Evolutionary conservation across 1,140 invertebrate genomes (phyloP), one percentile per base, ranked within the genome.

Genomic region (Halyomorpha halys): DNA sequence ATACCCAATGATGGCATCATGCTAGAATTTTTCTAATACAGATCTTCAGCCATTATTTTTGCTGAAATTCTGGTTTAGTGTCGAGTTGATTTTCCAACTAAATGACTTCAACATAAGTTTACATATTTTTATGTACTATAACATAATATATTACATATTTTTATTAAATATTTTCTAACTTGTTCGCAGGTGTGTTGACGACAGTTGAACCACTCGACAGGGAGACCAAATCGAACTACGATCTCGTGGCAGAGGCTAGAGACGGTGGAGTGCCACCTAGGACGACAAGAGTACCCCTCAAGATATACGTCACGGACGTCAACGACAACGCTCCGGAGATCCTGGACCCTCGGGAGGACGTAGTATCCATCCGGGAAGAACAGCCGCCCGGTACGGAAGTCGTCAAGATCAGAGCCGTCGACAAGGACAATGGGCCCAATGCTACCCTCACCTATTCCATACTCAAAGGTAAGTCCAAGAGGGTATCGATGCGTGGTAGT

Each of bases 281-380:
- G 61, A 85, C 84, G 63, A 80, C 85, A 16, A 77, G 89, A 66
- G 86, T 89, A 0, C 79, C 84, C 6, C 76, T 96, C 56, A 79
- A 83, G 68, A 82, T 97, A 0, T 77, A 79, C 64, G 84, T 91
- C 3, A 80, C 82, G 16, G 93, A 96, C 74, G 83, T 91, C 4
- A 97, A 97, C 74, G 93, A 97, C 75, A 95, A 96, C 76, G 80
- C 86, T 11, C 91, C 91, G 14, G 83, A 87, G 74, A 91, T 95
- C 63, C 82, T 91, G 34, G 89, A 93, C 74, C 91, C 90, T 8
- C 83, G 87, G 71, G 88, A 91, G 73, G 87, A 91, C 73, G 84
- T 90, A 6, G 84, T 94, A 1, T 89, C 89, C 69, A 87, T 94
- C 13, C 80, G 90, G 49, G 91, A 94, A 75, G 90, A 93, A 74